Evolutionary conservation across 2,797 vertebrate genomes (phyloP), one percentile per base, ranked within the genome.

Genomic region (Poeciliopsis presidionis): DNA sequence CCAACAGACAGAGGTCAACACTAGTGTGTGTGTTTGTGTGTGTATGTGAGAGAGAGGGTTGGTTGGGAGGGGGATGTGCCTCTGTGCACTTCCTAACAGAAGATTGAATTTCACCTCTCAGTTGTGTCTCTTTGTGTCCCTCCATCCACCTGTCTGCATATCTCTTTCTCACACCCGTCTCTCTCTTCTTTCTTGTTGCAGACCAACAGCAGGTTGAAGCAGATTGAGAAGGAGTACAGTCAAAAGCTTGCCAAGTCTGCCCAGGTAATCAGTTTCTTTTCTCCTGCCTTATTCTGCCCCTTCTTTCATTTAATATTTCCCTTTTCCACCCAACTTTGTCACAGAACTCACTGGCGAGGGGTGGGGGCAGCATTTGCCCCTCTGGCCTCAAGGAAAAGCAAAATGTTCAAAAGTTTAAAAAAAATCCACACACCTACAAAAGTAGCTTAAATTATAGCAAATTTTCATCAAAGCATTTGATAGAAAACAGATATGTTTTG

Each of bases 151-250:
- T 51, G 77, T 90, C 86, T 87, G 77, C 89, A 82, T 92, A 89
- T 90, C 87, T 89, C 81, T 74, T 73, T 86, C 80, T 90, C 89
- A 89, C 91, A 81, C 84, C 74, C 81, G 33, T 78, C 74, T 84
- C 47, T 77, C 78, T 89, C 85, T 89, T 91, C 91, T 87, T 95
- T 84, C 96, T 87, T 94, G 78, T 93, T 94, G 84, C 96, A 99
- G 98, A 95, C 94, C 90, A 97, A 90, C 95, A 93, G 94, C 96
- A 95, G 93, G 92, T 91, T 98, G 95, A 97, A 94, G 96, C 97
- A 97, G 95, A 93, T 95, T 46, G 97, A 98, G 93, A 96, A 96
- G 94, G 97, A 98, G 78, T 96, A 92, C 90, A 87, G 84, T 75
- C 97, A 97, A 93, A 97, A 96, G 89, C 95, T 97, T 84, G 92